Evolutionary conservation across 2,113 vertebrate genomes (phyloP).

Genomic region (Xyrauchen texanus): DNA sequence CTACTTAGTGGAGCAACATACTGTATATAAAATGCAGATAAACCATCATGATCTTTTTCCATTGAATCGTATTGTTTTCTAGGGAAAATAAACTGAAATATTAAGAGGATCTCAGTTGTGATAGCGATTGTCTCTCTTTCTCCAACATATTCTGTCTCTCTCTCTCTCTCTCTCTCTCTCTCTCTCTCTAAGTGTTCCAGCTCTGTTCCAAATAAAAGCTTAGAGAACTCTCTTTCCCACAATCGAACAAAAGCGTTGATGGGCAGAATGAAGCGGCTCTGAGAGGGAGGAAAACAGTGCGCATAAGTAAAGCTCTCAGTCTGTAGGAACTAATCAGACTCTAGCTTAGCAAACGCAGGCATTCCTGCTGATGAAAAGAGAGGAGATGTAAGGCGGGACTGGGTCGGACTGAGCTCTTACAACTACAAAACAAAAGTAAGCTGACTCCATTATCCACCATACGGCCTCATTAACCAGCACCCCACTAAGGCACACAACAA

Average conservation of each 20-base stretch:
- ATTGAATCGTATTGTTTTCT: not conserved
- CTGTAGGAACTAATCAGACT: conserved; percentile 73
- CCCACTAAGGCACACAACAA: not conserved
- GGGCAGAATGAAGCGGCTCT: conserved; percentile 40
- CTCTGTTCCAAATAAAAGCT: conserved; percentile 37
- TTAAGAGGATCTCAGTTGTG: not conserved
- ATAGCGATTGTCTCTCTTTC: not conserved
- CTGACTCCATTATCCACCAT: conserved; percentile 47
- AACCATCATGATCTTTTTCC: too few species aligned
- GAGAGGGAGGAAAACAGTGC: conserved; percentile 53
- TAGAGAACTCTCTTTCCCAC: conserved; percentile 51
- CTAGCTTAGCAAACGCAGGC: conserved; percentile 67
- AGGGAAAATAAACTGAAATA: not conserved
- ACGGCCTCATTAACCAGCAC: conserved; percentile 40
- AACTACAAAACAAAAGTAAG: conserved; percentile 39
- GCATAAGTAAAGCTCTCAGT: conserved; percentile 63
- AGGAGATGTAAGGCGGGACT: conserved; percentile 42
- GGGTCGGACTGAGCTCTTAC: conserved; percentile 39
- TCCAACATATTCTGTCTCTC: conserved; percentile 7
- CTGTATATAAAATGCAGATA: too few species aligned
- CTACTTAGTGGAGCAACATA: too few species aligned
- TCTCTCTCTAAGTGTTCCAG: conserved; percentile 49
- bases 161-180: conserved; percentile 31
- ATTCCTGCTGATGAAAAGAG: conserved; percentile 60
- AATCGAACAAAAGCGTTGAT: conserved; percentile 51